Evolutionary conservation across 2,888 invertebrate genomes (phyloP), one percentile per base, ranked within the genome.

Genomic region (Agrotis segetum): DNA sequence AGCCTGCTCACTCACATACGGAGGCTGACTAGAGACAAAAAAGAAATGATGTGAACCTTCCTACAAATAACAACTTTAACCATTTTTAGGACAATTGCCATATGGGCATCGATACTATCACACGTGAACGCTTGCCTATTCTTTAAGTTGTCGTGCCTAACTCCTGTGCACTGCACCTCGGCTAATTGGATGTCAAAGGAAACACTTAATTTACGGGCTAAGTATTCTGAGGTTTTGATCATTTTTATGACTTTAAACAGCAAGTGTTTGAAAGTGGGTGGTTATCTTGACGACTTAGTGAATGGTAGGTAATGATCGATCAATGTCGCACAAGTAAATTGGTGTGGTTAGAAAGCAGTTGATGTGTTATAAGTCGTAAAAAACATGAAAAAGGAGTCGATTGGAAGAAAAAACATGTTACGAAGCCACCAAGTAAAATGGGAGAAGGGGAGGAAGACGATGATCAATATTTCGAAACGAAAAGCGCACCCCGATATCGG

Each of bases 111-210:
- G 0, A 91, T 96, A 81, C 78, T 96, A n/a, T 91, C 95, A 0
- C 96, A 96, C 68, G 91, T 96, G 16, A 95, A 94, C 67, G 96
- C 96, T 0, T 96, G 96, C 75, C 77, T 96, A 9, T 96, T 96
- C 87, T 96, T 95, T 85, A 95, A 96, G 79, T 81, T 96, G 29
- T 96, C 96, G 0, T 96, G 96, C 64, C 86, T 96, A 1, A 95
- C 96, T 0, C 94, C 92, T 19, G 90, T 91, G 2, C 95, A 96
- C 24, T 96, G 96, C 72, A 90, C 89, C 19, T 93, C 94, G 1
- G 85, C 88, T 4, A 96, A 96, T 67, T 96, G 96, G 96, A 94
- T 96, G 92, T 89, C 93, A 14, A 96, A 96, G 76, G 86, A 85
- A 2, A 92, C 93, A 72, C 88, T 96, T 0, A 94, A 94, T 85